Conservation (phyloP, 37 sponge, comb jelly and placozoan species). For the Bolinopsis microptera region DNA sequence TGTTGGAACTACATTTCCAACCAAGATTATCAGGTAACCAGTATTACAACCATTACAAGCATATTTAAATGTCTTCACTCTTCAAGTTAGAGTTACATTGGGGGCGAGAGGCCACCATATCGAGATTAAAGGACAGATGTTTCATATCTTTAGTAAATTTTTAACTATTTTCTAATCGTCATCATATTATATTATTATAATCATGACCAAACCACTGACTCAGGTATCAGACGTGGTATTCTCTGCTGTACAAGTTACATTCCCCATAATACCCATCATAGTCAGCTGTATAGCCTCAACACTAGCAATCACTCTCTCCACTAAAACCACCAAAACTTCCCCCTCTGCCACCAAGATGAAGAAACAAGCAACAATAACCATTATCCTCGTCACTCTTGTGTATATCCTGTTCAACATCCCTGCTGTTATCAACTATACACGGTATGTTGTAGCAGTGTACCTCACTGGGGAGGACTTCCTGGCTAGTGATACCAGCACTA, state of each 20-base stretch:
- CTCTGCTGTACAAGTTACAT: not conserved
- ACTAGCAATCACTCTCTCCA: not conserved
- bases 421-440: not conserved
- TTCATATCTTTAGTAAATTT: too few species aligned
- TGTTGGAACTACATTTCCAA: constrained; percentile 44
- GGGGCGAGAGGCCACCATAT: too few species aligned
- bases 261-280: constrained; percentile 33
- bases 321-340: not conserved
- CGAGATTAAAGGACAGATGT: too few species aligned
- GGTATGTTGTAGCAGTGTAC: not conserved
- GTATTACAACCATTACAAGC: too few species aligned
- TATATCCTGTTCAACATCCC: constrained; percentile 37
- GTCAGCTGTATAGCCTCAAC: not conserved
- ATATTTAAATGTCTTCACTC: too few species aligned
- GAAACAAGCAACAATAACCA: constrained; percentile 10
- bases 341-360: not conserved
- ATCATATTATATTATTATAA: too few species aligned
- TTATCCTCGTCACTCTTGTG: not conserved
- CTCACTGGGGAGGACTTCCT: not conserved
- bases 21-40: constrained; percentile 23
- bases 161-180: too few species aligned
- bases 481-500: not conserved
- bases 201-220: too few species aligned
- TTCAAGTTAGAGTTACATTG: too few species aligned
- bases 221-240: constrained; percentile 39